Evolutionary conservation across 2,113 vertebrate genomes (phyloP).

Genomic region (Corythoichthys haematopterus): DNA sequence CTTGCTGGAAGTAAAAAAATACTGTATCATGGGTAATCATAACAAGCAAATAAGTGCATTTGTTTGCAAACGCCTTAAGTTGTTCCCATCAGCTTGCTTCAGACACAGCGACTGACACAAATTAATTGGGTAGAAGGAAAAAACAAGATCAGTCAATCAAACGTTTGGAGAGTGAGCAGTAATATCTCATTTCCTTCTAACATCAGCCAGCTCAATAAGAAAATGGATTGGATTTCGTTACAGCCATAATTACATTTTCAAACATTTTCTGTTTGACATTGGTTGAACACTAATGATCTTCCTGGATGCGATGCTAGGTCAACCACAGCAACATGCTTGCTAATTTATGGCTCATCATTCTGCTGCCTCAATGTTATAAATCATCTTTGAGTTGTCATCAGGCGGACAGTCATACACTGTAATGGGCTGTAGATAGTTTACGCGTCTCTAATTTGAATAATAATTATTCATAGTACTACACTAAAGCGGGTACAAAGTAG

Average conservation of each 20-base stretch:
- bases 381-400: conserved; percentile 9
- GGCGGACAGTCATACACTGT: conserved; percentile 6
- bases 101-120: conserved; percentile 38
- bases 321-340: conserved; percentile 24
- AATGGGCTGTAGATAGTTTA: conserved; percentile 6
- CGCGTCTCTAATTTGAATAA: conserved; percentile 16
- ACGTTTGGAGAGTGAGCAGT: conserved; percentile 23
- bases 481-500: neutral
- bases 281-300: conserved; percentile 46
- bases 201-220: conserved; percentile 41
- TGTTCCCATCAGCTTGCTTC: conserved; percentile 29
- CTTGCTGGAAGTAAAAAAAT: neutral
- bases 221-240: conserved; percentile 43
- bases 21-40: neutral
- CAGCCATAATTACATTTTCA: conserved; percentile 47
- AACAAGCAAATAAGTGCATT: conserved; percentile 22
- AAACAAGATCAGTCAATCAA: conserved; percentile 49
- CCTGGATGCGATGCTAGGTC: conserved; percentile 30
- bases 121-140: conserved; percentile 50
- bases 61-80: conserved; percentile 6
- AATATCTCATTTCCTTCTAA: conserved; percentile 62
- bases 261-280: conserved; percentile 40
- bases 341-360: conserved; percentile 19
- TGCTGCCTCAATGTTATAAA: conserved; percentile 11
- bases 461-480: conserved; percentile 2